A percentile compares a stretch with the other conserved stretches of the same genome.
Conservation (phyloP, 2,888 invertebrate genomes). For the Melolontha melolontha region DNA sequence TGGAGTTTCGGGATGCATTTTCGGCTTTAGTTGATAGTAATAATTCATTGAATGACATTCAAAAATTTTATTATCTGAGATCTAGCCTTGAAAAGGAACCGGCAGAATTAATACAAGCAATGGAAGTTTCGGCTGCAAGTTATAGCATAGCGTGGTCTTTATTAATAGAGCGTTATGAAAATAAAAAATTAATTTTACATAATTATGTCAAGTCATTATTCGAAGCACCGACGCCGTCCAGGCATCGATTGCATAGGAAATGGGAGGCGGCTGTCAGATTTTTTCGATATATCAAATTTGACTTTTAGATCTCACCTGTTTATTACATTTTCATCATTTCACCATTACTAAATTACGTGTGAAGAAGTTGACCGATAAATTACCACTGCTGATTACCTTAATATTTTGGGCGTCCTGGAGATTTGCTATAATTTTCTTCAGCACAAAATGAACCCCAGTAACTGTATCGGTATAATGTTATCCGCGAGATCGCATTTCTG, state of each 20-base stretch:
- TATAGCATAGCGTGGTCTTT: too few species aligned
- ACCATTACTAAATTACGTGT: constrained; percentile 50
- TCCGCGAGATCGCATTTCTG: constrained; percentile 82
- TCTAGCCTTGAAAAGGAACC: too few species aligned
- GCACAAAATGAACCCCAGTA: constrained; percentile 76
- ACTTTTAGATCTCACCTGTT: constrained; percentile 51
- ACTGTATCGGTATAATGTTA: constrained; percentile 86
- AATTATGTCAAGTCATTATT: too few species aligned
- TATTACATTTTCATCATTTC: constrained; percentile 49
- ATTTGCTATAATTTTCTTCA: constrained; percentile 84
- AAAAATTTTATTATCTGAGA: too few species aligned
- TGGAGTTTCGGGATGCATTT: too few species aligned
- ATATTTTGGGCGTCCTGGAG: constrained; percentile 83
- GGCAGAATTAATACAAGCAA: too few species aligned
- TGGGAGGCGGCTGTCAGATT: constrained; percentile 42
- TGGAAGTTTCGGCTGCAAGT: too few species aligned
- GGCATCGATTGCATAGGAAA: constrained; percentile 10
- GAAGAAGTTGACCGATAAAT: constrained; percentile 48
- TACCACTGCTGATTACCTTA: constrained; percentile 89
- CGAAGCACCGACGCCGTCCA: too few species aligned
- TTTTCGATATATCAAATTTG: constrained; percentile 50
- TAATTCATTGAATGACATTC: too few species aligned
- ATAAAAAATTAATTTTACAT: too few species aligned
- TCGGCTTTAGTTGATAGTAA: too few species aligned
- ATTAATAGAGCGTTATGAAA: too few species aligned